Evolutionary conservation across 1,140 invertebrate genomes (phyloP), one percentile per base, ranked within the genome.

Genomic region (Drosophila dunni): DNA sequence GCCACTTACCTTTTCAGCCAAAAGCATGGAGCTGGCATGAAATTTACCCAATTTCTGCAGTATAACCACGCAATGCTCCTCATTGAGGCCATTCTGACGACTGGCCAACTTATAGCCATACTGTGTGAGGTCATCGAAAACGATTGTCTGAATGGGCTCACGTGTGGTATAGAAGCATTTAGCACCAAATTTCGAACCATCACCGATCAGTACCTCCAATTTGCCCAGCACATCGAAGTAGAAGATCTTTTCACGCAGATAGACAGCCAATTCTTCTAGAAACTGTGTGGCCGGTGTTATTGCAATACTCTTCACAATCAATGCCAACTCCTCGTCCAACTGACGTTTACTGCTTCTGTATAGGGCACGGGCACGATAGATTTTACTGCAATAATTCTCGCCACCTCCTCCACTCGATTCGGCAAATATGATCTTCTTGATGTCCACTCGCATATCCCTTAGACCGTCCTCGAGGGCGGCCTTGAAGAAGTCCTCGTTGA

Each of bases 321-420:
- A n/a, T 0, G 78, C 82, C 64, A 91, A 29, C 51, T 91, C 90
- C 66, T 92, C 78, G 51, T 91, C 90, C 75, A 81, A 51, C 60
- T 91, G 88, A 1, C 82, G 74, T 38, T 90, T 92, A 42, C 85
- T 91, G 50, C 90, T 79, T 5, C 85, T 62, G 20, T 91, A 91
- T 0, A 91, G 54, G 0, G 90, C 90, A 17, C 50, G 76, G 10
- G 80, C 91, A 10, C 91, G 68, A 48, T 92, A 92, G 44, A 92
- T 92, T n/a, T 91, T 90, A 36, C 91, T 92, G 73, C 91, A 92
- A 46, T 92, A 92, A 17, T 92, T 92, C 50, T 92, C 91, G 2
- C 84, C 84, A 6, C 90, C 90, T 1, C 90, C 88, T 8, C 84
- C 85, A 38, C 71, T 90, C 0, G 83, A 76, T 10, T 92, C 82